phyloP scores from a whole-genome alignment of 53 echinoderm and acorn worm genomes.

The Mesocentrotus franciscanus region DNA sequence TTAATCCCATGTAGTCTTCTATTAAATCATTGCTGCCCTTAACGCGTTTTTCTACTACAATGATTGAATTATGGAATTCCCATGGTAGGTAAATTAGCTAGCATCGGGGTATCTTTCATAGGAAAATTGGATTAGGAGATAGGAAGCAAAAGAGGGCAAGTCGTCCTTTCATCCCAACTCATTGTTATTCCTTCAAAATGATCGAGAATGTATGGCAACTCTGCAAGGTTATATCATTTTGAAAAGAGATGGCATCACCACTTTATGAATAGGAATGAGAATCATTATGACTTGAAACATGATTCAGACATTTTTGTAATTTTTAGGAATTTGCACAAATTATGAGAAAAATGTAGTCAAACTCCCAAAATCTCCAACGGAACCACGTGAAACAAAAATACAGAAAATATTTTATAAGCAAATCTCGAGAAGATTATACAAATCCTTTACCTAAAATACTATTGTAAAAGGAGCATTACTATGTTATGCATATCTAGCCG shows the following conservation, averaged over 20 bases:
- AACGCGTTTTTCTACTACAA: neutral
- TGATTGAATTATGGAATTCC: constrained; percentile 24
- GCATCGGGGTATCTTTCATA: constrained; percentile 1
- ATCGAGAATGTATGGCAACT: neutral
- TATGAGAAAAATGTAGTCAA: neutral
- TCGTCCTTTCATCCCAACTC: neutral
- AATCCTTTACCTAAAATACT: too few species aligned
- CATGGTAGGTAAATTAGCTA: constrained; percentile 31
- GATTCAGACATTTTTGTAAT: too few species aligned
- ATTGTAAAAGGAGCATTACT: too few species aligned
- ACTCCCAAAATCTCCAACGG: neutral
- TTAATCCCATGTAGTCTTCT: neutral
- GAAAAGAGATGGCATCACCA: neutral
- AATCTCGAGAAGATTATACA: too few species aligned
- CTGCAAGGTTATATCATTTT: neutral
- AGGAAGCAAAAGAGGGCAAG: neutral
- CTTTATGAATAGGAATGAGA: neutral
- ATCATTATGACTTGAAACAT: neutral
- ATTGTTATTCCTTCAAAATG: constrained; percentile 5
- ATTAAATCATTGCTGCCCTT: constrained; percentile 13
- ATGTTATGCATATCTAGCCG: too few species aligned
- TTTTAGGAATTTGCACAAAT: neutral
- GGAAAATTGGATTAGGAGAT: neutral
- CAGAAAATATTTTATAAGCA: too few species aligned
- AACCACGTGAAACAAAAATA: neutral